phyloP scores from a whole-genome alignment of 2,888 invertebrate genomes.

The Biston betularia region DNA sequence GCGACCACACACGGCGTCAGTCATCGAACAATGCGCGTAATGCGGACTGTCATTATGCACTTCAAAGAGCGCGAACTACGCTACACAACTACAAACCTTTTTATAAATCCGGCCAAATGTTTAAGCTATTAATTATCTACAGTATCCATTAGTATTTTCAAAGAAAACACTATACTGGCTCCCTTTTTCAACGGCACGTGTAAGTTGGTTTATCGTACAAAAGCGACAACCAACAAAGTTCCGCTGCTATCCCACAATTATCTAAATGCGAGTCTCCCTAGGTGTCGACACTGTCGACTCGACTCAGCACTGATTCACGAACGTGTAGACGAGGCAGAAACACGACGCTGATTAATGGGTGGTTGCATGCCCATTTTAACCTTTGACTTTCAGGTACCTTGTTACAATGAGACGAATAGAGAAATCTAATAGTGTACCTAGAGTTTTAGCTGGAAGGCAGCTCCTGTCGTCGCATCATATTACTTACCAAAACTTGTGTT shows the following conservation, averaged over 20 bases:
- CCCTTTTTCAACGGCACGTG: not conserved
- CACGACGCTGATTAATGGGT: constrained; percentile 11
- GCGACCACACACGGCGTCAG: constrained; percentile 30
- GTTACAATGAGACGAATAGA: not conserved
- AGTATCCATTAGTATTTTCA: too few species aligned
- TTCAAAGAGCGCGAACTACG: constrained; percentile 69
- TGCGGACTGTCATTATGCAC: constrained; percentile 68
- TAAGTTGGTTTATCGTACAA: constrained; percentile 56
- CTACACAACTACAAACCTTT: not conserved
- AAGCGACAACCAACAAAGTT: constrained; percentile 70
- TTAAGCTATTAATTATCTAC: not conserved
- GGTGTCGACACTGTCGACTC: constrained; percentile 54
- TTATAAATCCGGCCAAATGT: not conserved
- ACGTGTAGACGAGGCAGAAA: constrained; percentile 38
- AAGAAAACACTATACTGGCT: not conserved
- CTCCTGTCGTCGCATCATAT: too few species aligned
- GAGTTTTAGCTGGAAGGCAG: too few species aligned
- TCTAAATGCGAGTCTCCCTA: constrained; percentile 74
- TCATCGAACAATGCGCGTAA: constrained; percentile 67
- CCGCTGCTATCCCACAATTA: constrained; percentile 77
- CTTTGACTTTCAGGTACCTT: not conserved
- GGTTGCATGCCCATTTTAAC: not conserved
- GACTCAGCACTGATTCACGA: constrained; percentile 46
- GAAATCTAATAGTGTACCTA: not conserved
- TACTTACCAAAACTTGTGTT: too few species aligned